A percentile compares a stretch with the other conserved stretches of the same genome.
phyloP scores from a whole-genome alignment of 2,797 vertebrate genomes.

The Chromis chromis region DNA sequence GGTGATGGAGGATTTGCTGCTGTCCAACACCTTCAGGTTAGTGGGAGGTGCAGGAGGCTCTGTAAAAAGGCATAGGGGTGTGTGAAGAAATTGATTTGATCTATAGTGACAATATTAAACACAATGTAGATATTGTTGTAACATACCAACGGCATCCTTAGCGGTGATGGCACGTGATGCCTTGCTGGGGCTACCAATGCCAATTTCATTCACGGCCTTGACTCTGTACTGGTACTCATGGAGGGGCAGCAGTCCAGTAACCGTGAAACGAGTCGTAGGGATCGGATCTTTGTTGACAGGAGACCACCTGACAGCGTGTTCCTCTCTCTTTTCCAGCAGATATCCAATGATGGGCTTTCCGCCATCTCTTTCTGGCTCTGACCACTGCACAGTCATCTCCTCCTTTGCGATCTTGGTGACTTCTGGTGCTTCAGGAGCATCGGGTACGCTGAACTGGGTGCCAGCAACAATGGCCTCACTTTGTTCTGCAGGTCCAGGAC shows the following conservation, averaged over 20 bases:
- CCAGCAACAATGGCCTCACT: slow-evolving; percentile 93
- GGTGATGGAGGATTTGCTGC: slow-evolving; percentile 90
- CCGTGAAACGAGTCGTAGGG: slow-evolving; percentile 89
- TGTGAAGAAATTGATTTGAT: background rate
- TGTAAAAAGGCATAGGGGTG: slow-evolving; percentile 68
- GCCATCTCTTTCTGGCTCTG: slow-evolving; percentile 93
- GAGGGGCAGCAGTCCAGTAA: slow-evolving; percentile 92
- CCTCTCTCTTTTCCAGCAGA: slow-evolving; percentile 95
- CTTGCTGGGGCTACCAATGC: slow-evolving; percentile 92
- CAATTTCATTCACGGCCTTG: slow-evolving; percentile 98
- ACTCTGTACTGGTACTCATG: slow-evolving; percentile 98
- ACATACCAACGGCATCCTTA: slow-evolving; percentile 94
- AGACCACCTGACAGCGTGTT: slow-evolving; percentile 92
- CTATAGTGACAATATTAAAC: background rate
- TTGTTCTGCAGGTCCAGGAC: slow-evolving; percentile 94
- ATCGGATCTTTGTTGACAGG: slow-evolving; percentile 92
- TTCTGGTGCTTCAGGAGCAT: slow-evolving; percentile 92
- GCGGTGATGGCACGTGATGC: slow-evolving; percentile 93
- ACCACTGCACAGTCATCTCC: slow-evolving; percentile 97
- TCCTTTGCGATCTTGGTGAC: slow-evolving; percentile 93
- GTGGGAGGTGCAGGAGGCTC: slow-evolving; percentile 95
- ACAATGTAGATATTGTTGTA: slow-evolving; percentile 6
- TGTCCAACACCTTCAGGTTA: slow-evolving; percentile 94
- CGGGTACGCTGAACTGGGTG: slow-evolving; percentile 93
- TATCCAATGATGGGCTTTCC: slow-evolving; percentile 96